A percentile compares a stretch with the other conserved stretches of the same genome.
Evolutionary conservation across 2,797 vertebrate species (phyloP).

Genomic region (Ibycter americanus): DNA sequence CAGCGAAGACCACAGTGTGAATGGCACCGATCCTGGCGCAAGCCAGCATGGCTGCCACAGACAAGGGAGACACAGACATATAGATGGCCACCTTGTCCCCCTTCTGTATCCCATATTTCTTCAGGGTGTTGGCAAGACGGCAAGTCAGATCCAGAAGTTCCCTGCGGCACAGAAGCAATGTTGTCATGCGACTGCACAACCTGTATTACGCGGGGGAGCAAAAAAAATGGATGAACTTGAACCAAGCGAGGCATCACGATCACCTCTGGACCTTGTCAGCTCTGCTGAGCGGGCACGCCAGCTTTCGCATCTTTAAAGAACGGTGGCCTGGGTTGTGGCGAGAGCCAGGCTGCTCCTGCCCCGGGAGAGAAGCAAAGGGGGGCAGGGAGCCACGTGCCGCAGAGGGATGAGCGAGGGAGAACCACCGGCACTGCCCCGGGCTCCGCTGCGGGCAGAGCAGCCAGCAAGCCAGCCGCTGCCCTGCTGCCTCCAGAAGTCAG

Average conservation of each 20-base stretch:
- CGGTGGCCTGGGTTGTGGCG: not conserved
- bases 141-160: constrained; percentile 93
- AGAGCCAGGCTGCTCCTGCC: not conserved
- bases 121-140: constrained; percentile 90
- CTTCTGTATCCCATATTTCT: constrained; percentile 82
- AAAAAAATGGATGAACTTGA: not conserved
- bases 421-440: accelerated
- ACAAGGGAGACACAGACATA: constrained; percentile 88
- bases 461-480: not conserved
- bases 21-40: constrained; percentile 90
- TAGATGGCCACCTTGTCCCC: constrained; percentile 95
- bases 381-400: not conserved
- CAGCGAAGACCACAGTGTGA: constrained; percentile 93
- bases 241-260: accelerated
- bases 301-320: not conserved
- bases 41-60: constrained; percentile 94
- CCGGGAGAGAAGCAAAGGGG: not conserved
- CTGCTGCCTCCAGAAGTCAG: not conserved
- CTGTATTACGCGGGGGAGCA: accelerated
- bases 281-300: not conserved
- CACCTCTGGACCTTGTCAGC: not conserved
- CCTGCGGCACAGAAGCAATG: constrained; percentile 68
- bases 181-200: not conserved
- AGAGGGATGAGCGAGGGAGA: not conserved
- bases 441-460: not conserved